Conservation (phyloP, 2,888 invertebrate genomes). For the Andrena hattorfiana region DNA sequence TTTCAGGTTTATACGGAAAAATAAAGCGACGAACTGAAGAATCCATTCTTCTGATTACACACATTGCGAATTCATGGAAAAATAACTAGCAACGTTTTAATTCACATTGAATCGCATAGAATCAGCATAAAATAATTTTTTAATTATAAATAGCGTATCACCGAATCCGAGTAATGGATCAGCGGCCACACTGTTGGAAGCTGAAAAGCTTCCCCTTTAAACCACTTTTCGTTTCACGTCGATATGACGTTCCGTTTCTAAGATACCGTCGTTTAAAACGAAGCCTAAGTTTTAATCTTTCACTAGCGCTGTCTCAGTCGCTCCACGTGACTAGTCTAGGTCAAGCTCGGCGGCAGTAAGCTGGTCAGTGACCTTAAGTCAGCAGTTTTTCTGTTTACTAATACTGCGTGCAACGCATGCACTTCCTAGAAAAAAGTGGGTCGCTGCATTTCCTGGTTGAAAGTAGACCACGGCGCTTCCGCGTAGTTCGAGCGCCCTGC, state of each 20-base stretch:
- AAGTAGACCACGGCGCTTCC: too few relatives aligned
- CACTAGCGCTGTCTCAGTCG: neutral
- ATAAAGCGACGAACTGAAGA: constrained; percentile 9
- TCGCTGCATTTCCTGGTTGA: neutral
- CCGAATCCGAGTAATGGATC: neutral
- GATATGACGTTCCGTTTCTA: neutral
- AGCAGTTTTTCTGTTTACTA: constrained; percentile 16
- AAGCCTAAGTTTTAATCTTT: neutral
- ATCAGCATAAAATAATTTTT: neutral
- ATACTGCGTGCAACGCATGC: constrained; percentile 10
- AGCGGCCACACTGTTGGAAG: neutral
- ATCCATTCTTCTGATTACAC: constrained; percentile 48
- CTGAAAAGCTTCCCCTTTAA: constrained; percentile 29
- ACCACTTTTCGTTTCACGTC: constrained; percentile 17
- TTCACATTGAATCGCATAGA: neutral
- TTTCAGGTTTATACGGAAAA: constrained; percentile 25
- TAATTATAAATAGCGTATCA: neutral
- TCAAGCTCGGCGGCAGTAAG: constrained; percentile 14
- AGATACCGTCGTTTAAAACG: neutral
- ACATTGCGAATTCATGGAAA: neutral
- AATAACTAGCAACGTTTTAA: neutral
- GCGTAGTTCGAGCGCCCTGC: too few relatives aligned
- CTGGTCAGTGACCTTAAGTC: constrained; percentile 33
- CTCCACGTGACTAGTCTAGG: constrained; percentile 3
- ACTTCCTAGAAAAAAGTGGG: constrained; percentile 28